phyloP scores from a whole-genome alignment of 2,888 invertebrate genomes.

The Hirtodrosophila histrioides region DNA sequence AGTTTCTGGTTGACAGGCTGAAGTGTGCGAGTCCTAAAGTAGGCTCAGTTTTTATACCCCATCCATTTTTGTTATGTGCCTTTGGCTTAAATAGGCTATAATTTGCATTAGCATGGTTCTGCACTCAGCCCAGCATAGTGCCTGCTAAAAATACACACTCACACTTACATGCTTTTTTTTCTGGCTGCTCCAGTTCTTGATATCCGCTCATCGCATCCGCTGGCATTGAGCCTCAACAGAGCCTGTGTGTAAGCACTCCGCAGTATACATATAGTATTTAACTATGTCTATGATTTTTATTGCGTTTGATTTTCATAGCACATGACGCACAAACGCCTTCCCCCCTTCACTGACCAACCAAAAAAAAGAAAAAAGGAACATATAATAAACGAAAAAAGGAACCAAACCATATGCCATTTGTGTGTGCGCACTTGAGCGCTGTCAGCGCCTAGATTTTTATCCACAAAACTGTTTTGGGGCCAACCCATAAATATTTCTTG shows the following conservation, averaged over 20 bases:
- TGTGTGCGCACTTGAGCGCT: conserved; percentile 62
- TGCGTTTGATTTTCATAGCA: conserved; percentile 74
- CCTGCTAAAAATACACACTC: conserved; percentile 42
- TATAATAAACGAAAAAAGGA: conserved; percentile 2
- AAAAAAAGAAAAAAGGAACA: conserved; percentile 6
- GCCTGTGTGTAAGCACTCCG: conserved; percentile 1
- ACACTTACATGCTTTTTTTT: conserved; percentile 12
- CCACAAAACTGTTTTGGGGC: conserved; percentile 57
- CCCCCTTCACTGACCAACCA: background rate
- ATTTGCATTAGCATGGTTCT: conserved; percentile 75
- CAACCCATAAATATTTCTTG: conserved; percentile 57
- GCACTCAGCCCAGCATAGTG: conserved; percentile 61
- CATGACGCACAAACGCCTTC: conserved; percentile 63
- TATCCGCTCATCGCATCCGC: conserved; percentile 48
- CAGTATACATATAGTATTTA: conserved; percentile 22
- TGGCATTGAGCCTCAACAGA: conserved; percentile 46
- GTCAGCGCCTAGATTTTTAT: conserved; percentile 71
- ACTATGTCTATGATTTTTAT: conserved; percentile 66
- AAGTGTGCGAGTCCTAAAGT: conserved; percentile 57
- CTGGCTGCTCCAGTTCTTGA: conserved; percentile 64
- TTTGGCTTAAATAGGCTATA: conserved; percentile 74
- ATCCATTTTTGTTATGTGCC: conserved; percentile 13
- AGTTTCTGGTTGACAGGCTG: conserved; percentile 65
- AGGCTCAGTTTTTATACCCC: conserved; percentile 45
- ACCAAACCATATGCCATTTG: conserved; percentile 62